Base-by-base conservation (phyloP, 2,888 invertebrate genomes). In the Sycophila texana region DNA sequence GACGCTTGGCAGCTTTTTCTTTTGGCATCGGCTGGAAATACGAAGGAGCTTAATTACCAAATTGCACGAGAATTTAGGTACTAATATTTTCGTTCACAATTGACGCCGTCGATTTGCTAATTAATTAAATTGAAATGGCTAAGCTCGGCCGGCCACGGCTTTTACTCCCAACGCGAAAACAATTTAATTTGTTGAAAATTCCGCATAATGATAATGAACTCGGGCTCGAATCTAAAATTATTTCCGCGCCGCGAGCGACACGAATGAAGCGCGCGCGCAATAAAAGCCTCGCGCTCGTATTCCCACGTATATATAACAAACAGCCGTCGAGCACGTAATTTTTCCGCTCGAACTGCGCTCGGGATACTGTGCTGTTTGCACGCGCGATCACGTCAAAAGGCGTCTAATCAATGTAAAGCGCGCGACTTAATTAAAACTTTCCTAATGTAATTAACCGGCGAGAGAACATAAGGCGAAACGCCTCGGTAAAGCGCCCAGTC, bases 321-420 rank as follows among this genome's bases (percentile, higher is more conserved):
- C 53, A 14, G n/a, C 53, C 53, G 53, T 0, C 53, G 39, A 53
- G 53, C 53, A 53, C 53, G 53, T n/a, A 53, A 53, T 53, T 53
- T 53, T 53, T 53, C 53, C 53, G n/a, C 53, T 53, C 53, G n/a
- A 14, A 53, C 53, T n/a, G 53, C 53, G n/a, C 53, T 4, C n/a
- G 53, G 12, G 60, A 49, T 49, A 51, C 20, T 49, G 49, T 49
- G 30, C 18, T 72, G 49, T 72, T 71, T 51, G 22, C 26, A 49
- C 61, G 26, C 13, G n/a, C 13, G 30, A 47, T 71, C 71, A 49
- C 22, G 49, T 71, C 47, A 60, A 71, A 39, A 47, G 14, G 7
- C 12, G 14, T 53, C 53, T 53, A 53, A 53, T 53, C 53, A 53
- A 53, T 16, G n/a, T 16, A 53, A 53, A 53, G n/a, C 53, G n/a